Conservation (phyloP, 2,113 vertebrate species). For the Oreochromis aureus region DNA sequence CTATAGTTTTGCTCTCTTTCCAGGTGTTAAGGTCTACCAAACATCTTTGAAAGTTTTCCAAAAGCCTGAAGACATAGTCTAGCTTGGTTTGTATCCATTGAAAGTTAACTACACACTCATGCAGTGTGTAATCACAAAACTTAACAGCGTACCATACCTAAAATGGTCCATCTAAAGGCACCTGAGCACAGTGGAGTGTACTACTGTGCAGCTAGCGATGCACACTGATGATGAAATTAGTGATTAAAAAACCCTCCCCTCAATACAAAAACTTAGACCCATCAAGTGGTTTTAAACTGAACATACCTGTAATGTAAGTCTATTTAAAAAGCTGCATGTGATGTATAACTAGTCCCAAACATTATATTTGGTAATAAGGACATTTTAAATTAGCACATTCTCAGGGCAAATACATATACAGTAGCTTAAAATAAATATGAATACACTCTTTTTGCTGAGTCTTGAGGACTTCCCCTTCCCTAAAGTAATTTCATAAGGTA, state of each 20-base stretch:
- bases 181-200: conserved; percentile 25
- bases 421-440: not conserved
- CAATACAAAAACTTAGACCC: not conserved
- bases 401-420: not conserved
- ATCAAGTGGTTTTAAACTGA: not conserved
- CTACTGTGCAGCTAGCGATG: conserved; percentile 29
- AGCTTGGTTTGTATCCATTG: not conserved
- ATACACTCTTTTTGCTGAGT: not conserved
- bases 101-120: not conserved
- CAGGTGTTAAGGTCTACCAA: not conserved
- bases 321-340: not conserved
- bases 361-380: not conserved
- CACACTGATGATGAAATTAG: not conserved
- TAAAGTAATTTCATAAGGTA: not conserved
- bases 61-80: not conserved
- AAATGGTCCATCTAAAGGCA: not conserved
- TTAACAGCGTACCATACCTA: not conserved
- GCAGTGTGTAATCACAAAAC: not conserved
- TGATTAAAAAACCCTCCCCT: not conserved
- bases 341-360: not conserved
- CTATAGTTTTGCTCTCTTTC: not conserved
- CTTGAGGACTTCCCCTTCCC: not conserved
- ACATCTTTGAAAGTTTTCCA: not conserved
- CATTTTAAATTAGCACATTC: not conserved
- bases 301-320: not conserved